Evolutionary conservation across 2,888 invertebrate genomes (phyloP).

Genomic region (Cryptophagus acutangulus): DNA sequence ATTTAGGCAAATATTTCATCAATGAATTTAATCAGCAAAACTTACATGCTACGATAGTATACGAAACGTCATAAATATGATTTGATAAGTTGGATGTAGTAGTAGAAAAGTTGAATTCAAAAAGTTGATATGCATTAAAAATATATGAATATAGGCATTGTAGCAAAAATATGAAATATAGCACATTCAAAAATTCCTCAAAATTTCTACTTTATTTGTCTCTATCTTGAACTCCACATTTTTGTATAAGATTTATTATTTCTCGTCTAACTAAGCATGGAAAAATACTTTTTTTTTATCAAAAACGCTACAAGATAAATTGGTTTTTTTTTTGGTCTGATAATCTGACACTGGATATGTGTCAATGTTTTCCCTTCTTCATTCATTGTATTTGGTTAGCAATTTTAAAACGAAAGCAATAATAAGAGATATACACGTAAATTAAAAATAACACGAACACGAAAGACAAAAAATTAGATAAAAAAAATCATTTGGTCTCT

Average conservation of each 20-base stretch:
- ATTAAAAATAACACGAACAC: too few species aligned
- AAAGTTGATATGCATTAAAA: constrained; percentile 33
- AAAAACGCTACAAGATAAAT: constrained; percentile 37
- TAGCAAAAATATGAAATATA: constrained; percentile 35
- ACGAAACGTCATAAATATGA: constrained; percentile 10
- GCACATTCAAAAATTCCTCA: constrained; percentile 20
- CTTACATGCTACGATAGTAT: constrained; percentile 21
- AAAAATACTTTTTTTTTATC: constrained; percentile 40
- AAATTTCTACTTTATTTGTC: constrained; percentile 22
- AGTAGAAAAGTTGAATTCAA: constrained; percentile 13
- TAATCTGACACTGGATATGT: constrained; percentile 10
- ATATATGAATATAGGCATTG: constrained; percentile 26
- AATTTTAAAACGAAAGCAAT: too few species aligned
- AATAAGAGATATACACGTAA: too few species aligned
- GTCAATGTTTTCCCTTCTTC: too few species aligned
- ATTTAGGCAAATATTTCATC: constrained; percentile 24
- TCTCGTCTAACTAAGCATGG: constrained; percentile 37
- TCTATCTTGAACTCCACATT: constrained; percentile 20
- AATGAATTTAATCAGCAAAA: constrained; percentile 27
- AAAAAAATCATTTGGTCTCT: too few species aligned
- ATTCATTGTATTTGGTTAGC: too few species aligned
- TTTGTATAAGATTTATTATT: not conserved
- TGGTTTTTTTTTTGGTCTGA: constrained; percentile 36
- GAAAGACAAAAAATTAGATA: too few species aligned
- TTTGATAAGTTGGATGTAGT: constrained; percentile 12